Conservation (phyloP, 1,140 invertebrate species). For the Sipha flava region DNA sequence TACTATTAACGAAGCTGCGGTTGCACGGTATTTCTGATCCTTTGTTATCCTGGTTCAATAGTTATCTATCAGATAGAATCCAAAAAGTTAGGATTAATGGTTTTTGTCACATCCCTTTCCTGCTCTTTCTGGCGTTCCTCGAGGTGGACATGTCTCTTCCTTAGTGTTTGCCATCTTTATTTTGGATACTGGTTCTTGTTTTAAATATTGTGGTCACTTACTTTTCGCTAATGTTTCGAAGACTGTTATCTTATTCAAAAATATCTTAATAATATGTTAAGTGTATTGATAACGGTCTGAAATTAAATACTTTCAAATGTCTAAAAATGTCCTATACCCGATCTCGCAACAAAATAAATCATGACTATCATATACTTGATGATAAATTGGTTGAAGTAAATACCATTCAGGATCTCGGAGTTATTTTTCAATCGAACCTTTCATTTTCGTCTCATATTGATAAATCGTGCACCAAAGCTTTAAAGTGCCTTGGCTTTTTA, state of each 20-base stretch:
- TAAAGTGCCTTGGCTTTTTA: not conserved
- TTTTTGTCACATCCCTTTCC: not conserved
- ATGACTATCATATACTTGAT: not conserved
- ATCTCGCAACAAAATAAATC: too few species aligned
- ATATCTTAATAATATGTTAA: too few species aligned
- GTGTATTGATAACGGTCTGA: too few species aligned
- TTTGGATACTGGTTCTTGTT: not conserved
- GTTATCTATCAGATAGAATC: not conserved
- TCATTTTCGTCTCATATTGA: not conserved
- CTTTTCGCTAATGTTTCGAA: not conserved
- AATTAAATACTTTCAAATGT: too few species aligned
- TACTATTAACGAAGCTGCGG: too few species aligned
- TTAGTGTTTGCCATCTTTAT: not conserved
- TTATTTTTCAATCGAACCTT: not conserved
- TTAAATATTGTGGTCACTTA: not conserved
- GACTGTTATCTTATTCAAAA: too few species aligned
- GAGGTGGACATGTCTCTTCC: not conserved
- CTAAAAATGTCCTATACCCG: too few species aligned
- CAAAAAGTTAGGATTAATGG: not conserved
- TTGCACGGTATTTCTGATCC: too few species aligned
- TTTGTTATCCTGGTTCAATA: not conserved
- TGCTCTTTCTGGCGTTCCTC: not conserved
- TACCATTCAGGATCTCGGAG: not conserved
- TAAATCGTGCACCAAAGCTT: not conserved
- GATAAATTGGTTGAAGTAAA: not conserved